Conservation (phyloP, 2,888 invertebrate genomes). For the Mesorhabditis belari region DNA sequence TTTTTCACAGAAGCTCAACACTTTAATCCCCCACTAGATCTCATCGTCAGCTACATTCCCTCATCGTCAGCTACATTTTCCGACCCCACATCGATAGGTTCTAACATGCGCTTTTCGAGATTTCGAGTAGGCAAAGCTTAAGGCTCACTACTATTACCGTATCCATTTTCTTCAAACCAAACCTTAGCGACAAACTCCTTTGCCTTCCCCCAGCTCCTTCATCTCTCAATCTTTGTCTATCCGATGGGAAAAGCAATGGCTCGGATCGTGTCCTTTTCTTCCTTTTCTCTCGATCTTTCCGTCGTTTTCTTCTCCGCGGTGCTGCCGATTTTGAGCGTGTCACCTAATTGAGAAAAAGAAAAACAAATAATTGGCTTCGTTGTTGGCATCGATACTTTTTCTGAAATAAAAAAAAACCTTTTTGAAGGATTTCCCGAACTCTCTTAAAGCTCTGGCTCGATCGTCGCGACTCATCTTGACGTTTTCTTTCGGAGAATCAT, state of each 20-base stretch:
- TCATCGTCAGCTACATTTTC: no score
- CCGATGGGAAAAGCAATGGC: conserved; percentile 5
- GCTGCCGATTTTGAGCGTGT: conserved; percentile 3
- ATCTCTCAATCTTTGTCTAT: not conserved
- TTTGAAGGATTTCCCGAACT: conserved; percentile 50
- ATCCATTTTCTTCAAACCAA: no score
- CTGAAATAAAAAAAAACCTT: conserved; percentile 44
- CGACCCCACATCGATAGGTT: no score
- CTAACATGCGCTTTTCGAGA: no score
- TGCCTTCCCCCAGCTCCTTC: not conserved
- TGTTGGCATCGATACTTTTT: no score
- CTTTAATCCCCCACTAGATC: no score
- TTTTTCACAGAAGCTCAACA: no score
- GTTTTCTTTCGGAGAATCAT: not conserved
- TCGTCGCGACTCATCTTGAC: conserved; percentile 9
- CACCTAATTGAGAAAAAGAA: no score
- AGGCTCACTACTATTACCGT: no score
- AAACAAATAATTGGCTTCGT: no score
- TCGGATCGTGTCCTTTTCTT: conserved; percentile 11
- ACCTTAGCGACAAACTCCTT: not conserved
- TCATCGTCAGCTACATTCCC: no score
- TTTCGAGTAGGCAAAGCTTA: no score
- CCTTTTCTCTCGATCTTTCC: conserved; percentile 18
- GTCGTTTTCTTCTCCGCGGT: conserved; percentile 23
- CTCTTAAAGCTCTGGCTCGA: conserved; percentile 34